Evolutionary conservation across 2,113 vertebrate species (phyloP), one percentile per base, ranked within the genome.

Genomic region (Cathartes aura): DNA sequence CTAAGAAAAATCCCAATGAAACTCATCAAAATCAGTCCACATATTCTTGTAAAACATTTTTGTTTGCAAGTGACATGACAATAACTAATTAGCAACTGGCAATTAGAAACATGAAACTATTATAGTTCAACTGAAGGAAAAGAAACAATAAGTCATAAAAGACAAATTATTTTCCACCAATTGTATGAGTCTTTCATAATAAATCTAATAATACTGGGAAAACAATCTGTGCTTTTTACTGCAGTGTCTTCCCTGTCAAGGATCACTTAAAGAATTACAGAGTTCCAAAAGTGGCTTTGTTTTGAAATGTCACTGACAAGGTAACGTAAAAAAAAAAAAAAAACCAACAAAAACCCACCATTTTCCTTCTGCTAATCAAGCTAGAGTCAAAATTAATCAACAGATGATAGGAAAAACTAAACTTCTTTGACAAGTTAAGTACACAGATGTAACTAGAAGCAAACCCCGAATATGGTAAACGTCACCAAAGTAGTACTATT

Each of bases 141-240:
- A 87, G 60, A 89, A 95, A 80, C n/a, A 71, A 0, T 55, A 95
- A 86, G 32, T 86, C 59, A 95, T 68, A 89, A 90, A 90, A 89
- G n/a, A 83, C 75, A 89, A 81, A 59, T 48, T 5, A 52, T 91
- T 89, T 95, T 82, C 45, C 43, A 75, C 64, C 66, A 95, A 68
- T 38, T 94, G 27, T 53, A 63, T 11, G 38, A 82, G 29, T 79
- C 58, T 89, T 91, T 96, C 55, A 73, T 59, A 73, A 82, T 60
- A 93, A 82, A 85, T 60, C 58, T 85, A 93, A 52, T 89, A 75
- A 91, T 45, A 82, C n/a, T 50, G 45, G 43, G 73, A 91, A 95
- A 95, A 94, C 71, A 93, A 82, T 86, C 84, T 63, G 34, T 68
- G 45, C 18, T 80, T 96, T 96, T 80, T 80, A 91, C 45, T 94